Evolutionary conservation across 2,888 invertebrate genomes (phyloP), one percentile per base, ranked within the genome.

Genomic region (Melieria picta): DNA sequence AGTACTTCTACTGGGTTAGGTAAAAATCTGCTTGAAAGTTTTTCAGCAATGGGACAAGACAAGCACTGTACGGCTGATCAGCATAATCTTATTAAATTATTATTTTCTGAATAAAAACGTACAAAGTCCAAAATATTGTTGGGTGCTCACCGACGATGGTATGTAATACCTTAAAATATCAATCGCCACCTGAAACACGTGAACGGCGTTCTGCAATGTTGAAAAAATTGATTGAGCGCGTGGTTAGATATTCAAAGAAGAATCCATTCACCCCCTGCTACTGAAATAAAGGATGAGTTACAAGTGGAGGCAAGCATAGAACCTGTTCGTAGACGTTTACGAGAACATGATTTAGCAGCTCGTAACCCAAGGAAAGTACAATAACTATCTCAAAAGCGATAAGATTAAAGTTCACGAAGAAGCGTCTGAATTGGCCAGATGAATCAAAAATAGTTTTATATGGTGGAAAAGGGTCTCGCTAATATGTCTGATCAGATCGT

Each of bases 71-170:
- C 57, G 30, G 13, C 16, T 57, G 13, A 57, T 9, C 57, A 57
- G 10, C 57, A 16, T 7, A 57, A 57, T 42, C 57, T 13, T 16
- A 57, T 57, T 1, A 16, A 57, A 16, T 30, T 10, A 57, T 16
- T 57, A 16, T 30, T 57, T 16, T 57, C 57, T n/a, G 42, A 57
- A 16, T 16, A 42, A 16, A 57, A 57, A 57, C 57, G 16, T 57
- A 57, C 5, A 57, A 57, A 57, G 57, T 3, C 42, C 7, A 57
- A 57, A 42, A 57, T 57, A 57, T 57, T 57, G 57, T 57, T 16
- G 57, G 2, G 10, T 57, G 57, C 42, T 57, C 57, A 16, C 57
- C 57, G 16, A 30, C 57, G 42, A 57, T 57, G 16, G 10, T 57
- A 30, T 16, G 13, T 57, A 57, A 57, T 42, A 16, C 57, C 7